Evolutionary conservation across 2,113 vertebrate genomes (phyloP), one percentile per base, ranked within the genome.

Genomic region (Terrapene triunguis): DNA sequence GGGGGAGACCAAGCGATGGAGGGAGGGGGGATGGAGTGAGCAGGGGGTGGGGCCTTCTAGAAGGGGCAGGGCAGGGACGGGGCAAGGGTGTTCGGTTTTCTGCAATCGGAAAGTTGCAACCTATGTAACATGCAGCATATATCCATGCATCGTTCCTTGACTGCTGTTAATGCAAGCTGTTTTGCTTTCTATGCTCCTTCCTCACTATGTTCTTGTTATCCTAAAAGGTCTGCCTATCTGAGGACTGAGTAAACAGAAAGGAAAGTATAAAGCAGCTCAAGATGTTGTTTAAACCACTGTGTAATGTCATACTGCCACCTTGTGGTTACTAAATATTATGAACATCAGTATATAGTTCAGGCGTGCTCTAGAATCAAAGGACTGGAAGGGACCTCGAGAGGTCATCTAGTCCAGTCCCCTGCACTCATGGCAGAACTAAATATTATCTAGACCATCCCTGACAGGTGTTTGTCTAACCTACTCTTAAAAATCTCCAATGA

Each of bases 251-350:
- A 95, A 93, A 80, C 42, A 79, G 32, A 47, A 89, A 51, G 19
- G 72, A 80, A 92, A 95, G 78, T 11, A 35, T 92, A 47, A 84
- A 92, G 78, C 11, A 48, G 9, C 24, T 11, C 32, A 88, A 84
- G 50, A 53, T 24, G 51, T 57, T n/a, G n/a, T 24, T 35, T 47
- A 42, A 27, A 8, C 44, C 78, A 80, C 92, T 6, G 4, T 38
- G 32, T 84, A 92, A 91, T 97, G 65, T 91, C 93, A 86, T 95
- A 93, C 96, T 98, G 98, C 98, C 98, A 98, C 97, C 98, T 95
- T 69, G 98, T 97, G 98, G 95, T 42, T 38, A 54, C 76, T 27
- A 84, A 85, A 79, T 89, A 86, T 22, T 32, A 53, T 2, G 7
- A 84, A 32, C 3, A 8, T 85, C 44, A 17, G 16, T n/a, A 55